Evolutionary conservation across 2,113 vertebrate genomes (phyloP), one percentile per base, ranked within the genome.

Genomic region (Solea solea): DNA sequence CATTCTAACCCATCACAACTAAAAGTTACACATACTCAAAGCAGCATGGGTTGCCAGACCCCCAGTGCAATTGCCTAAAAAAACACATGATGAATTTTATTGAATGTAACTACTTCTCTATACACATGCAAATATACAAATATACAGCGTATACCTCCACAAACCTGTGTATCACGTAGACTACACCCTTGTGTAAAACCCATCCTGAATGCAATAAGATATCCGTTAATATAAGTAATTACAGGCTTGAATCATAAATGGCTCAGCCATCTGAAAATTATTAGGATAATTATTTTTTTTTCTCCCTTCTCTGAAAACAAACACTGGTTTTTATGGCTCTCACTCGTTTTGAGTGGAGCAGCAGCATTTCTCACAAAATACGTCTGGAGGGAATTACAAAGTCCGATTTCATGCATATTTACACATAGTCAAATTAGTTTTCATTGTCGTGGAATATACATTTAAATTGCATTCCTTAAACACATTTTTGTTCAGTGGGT

Each of bases 181-280:
- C 21, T 21, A 21, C 34, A 34, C 34, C 34, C 3, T 6, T 34
- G 3, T 34, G 34, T 34, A 3, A 34, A 34, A 50, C 74, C 46
- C 83, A 80, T 88, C 61, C 81, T 80, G 76, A 87, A 88, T 76
- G 69, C 78, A 84, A 69, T 50, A 53, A 68, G 87, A 80, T 86
- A 83, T 83, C 85, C 78, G 78, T 83, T 78, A 76, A 80, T 79
- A 88, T 86, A 46, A 81, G 69, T 77, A 85, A 80, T 80, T 80
- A 88, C 82, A 85, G 65, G 58, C 77, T 76, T 82, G 65, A 82
- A 79, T 88, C 77, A 87, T 76, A 61, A 85, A 69, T 64, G 16
- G 64, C 71, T 78, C 71, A 87, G 63, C 78, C 80, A 74, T 79
- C 81, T 83, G 78, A 88, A 74, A 82, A 85, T 86, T 74, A 75